phyloP scores from a whole-genome alignment of 1,140 invertebrate genomes.

The Papilio machaon region DNA sequence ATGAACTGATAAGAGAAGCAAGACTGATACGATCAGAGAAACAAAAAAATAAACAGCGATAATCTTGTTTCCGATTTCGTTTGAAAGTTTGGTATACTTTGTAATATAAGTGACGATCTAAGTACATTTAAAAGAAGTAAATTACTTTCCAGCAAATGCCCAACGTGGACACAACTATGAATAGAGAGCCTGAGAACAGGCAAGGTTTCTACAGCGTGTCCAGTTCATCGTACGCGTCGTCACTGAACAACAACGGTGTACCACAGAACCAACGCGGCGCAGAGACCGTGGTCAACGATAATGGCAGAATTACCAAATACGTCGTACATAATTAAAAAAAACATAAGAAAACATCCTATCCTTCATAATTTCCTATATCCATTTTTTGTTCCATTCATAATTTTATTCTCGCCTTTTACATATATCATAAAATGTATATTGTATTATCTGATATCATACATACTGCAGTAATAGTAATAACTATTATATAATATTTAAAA shows the following conservation, averaged over 20 bases:
- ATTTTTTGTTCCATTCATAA: background rate
- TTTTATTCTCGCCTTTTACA: background rate
- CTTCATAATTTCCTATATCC: background rate
- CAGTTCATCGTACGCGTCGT: constrained; percentile 84
- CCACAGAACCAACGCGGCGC: constrained; percentile 81
- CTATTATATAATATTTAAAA: background rate
- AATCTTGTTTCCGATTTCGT: background rate
- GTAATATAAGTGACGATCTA: background rate
- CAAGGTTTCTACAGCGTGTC: constrained; percentile 82
- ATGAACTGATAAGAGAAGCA: no score
- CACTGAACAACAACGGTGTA: constrained; percentile 84
- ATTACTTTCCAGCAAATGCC: constrained; percentile 79
- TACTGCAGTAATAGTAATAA: background rate
- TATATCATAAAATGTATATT: background rate
- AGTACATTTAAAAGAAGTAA: background rate
- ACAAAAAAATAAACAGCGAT: no score
- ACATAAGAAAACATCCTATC: background rate
- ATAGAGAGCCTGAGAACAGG: constrained; percentile 70
- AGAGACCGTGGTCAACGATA: constrained; percentile 87
- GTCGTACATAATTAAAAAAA: constrained; percentile 78
- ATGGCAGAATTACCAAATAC: constrained; percentile 86
- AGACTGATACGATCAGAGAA: no score
- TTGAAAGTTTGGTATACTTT: constrained; percentile 16
- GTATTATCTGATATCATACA: background rate
- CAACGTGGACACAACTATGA: constrained; percentile 81